Evolutionary conservation across 2,113 vertebrate genomes (phyloP).

Genomic region (Amia ocellicauda): DNA sequence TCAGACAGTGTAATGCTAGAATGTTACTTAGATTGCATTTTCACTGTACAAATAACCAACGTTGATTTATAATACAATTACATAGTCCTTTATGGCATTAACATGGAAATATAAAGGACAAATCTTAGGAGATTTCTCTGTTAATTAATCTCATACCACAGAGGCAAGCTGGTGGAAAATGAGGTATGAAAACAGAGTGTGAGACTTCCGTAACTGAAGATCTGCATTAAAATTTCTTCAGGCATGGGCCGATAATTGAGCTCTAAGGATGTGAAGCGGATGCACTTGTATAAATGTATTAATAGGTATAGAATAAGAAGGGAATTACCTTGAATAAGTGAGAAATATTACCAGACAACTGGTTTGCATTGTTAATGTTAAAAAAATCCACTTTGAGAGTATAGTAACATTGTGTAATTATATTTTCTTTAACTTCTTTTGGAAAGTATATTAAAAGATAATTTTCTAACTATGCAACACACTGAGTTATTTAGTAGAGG

Average conservation of each 20-base stretch:
- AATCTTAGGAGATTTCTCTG: constrained; percentile 33
- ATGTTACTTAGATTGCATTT: constrained; percentile 8
- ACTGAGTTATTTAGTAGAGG: too few species aligned
- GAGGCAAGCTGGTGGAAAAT: constrained; percentile 53
- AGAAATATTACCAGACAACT: not conserved
- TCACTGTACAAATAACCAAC: constrained; percentile 24
- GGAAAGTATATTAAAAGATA: too few species aligned
- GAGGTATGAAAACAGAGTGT: constrained; percentile 58
- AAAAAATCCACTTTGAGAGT: not conserved
- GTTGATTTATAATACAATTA: constrained; percentile 63
- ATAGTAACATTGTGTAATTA: too few species aligned
- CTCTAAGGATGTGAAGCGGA: constrained; percentile 19
- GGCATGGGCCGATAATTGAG: constrained; percentile 54
- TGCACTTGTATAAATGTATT: not conserved
- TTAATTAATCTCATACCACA: constrained; percentile 60
- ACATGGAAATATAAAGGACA: constrained; percentile 61
- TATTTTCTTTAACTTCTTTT: too few species aligned
- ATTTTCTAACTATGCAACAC: too few species aligned
- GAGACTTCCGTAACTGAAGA: constrained; percentile 56
- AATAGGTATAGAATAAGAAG: not conserved
- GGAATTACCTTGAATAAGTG: not conserved
- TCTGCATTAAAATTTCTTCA: constrained; percentile 52
- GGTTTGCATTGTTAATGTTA: not conserved
- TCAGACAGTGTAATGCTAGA: constrained; percentile 1
- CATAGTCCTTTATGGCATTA: constrained; percentile 52